A percentile compares a stretch with the other conserved stretches of the same genome.
Evolutionary conservation across 1,140 invertebrate genomes (phyloP).

Genomic region (Phymorhynchus buccinoides): DNA sequence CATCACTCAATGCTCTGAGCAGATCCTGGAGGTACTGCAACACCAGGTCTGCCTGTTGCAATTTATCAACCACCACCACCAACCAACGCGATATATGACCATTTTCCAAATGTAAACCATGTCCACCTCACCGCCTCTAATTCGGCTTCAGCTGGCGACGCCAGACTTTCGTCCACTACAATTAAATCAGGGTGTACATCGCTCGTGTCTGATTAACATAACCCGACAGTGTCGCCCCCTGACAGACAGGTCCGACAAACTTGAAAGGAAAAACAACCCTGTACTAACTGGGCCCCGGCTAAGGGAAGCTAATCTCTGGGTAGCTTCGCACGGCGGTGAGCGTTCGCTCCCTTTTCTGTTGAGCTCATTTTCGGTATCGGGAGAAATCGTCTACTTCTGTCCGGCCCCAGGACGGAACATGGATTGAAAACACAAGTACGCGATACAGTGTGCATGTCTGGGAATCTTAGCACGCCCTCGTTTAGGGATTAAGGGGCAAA

Average conservation of each 20-base stretch:
- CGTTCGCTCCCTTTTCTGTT: not conserved
- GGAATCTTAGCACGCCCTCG: not conserved
- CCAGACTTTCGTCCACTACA: not conserved
- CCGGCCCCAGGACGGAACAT: not conserved
- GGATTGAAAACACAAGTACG: not conserved
- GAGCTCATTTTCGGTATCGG: not conserved
- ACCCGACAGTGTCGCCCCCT: not conserved
- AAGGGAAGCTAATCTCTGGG: not conserved
- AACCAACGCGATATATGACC: no score
- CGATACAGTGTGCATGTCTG: slow-evolving; percentile 2
- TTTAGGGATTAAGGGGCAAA: not conserved
- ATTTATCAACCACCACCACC: not conserved
- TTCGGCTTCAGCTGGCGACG: not conserved
- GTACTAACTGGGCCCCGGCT: not conserved
- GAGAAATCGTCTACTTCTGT: not conserved
- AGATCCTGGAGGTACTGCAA: no score
- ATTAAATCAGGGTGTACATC: no score
- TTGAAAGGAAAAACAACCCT: not conserved
- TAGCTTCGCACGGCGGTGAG: not conserved
- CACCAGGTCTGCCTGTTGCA: no score
- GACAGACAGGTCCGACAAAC: not conserved
- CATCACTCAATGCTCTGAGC: no score
- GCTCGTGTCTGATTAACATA: not conserved
- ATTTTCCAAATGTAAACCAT: no score
- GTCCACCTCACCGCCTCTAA: not conserved